These are phyloP conservation scores for Pteruthius melanotis DNA, from an alignment of 2,113 vertebrate species.

Conservation along the genomic window DNA sequence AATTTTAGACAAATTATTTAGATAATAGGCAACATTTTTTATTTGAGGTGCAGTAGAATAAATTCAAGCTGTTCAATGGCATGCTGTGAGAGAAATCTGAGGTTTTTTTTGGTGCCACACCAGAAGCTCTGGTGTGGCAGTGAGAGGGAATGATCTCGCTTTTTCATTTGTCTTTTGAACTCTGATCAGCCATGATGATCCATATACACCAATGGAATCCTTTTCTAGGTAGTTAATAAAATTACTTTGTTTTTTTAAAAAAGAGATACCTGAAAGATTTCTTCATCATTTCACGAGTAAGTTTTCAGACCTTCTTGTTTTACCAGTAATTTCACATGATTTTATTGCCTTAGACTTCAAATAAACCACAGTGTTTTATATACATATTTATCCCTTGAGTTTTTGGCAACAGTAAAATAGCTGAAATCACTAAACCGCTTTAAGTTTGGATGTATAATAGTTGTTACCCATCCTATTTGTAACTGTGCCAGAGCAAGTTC, in stretches of 20 bases:
- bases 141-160: neutral
- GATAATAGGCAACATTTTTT: neutral
- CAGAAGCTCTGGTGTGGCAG: neutral
- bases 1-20: neutral
- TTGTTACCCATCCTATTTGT: neutral
- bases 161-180: neutral
- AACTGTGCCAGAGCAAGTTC: neutral
- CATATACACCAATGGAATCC: neutral
- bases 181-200: neutral
- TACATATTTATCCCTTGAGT: neutral
- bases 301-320: neutral
- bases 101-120: neutral
- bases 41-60: neutral
- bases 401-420: neutral
- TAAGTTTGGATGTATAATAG: neutral
- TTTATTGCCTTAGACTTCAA: constrained; percentile 4
- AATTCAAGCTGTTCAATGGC: neutral
- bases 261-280: neutral
- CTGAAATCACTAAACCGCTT: neutral
- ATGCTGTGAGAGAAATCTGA: neutral
- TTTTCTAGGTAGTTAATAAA: neutral
- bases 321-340: neutral
- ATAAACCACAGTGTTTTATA: neutral
- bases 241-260: neutral
- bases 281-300: neutral